Evolutionary conservation across 1,140 invertebrate species (phyloP), one percentile per base, ranked within the genome.

Genomic region (Hermetia illucens): DNA sequence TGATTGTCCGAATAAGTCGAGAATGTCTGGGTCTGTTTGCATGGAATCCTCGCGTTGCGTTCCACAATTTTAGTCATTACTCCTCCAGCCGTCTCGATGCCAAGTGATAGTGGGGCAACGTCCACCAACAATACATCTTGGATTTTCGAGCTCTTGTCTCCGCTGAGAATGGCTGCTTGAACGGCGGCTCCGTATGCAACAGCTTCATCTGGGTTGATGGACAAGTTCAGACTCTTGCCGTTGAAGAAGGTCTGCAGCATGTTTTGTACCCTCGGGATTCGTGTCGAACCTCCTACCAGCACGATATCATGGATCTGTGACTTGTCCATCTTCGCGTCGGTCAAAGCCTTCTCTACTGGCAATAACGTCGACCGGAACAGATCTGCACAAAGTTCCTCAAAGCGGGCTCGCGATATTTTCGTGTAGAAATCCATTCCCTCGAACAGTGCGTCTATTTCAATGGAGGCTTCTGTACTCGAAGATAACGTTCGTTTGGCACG

Each of bases 371-470:
- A 57, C 42, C 72, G 61, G 62, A 80, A 80, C 22, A 93, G 66
- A 65, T 93, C 89, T 36, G 79, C 75, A 55, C 81, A 84, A 18
- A 94, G 62, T 59, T 90, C 86, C 63, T 91, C 87, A 53, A 88
- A 88, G 25, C 80, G 64, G 5, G 86, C 87, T 46, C 86, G 69
- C 17, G 81, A 79, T 24, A 91, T 74, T 53, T 76, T 84, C 1
- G 83, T 81, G 61, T 89, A 88, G 60, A 87, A 89, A 58, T 91
- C 87, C 21, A 80, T 68, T 8, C 79, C 79, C 42, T 82, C 78
- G 41, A 74, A 71, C 19, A 83, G 52, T 4, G 79, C 77, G 49
- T 82, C 78, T 33, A 82, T 75, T 64, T 82, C 78, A 42, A 84
- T 62, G 54, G 68, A 79, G 2, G 75, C 74, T 65, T 77, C 74